A percentile compares a stretch with the other conserved stretches of the same genome.
These are phyloP conservation scores for Vimba vimba DNA, from an alignment of 2,113 vertebrate species.

Conservation along the genomic window DNA sequence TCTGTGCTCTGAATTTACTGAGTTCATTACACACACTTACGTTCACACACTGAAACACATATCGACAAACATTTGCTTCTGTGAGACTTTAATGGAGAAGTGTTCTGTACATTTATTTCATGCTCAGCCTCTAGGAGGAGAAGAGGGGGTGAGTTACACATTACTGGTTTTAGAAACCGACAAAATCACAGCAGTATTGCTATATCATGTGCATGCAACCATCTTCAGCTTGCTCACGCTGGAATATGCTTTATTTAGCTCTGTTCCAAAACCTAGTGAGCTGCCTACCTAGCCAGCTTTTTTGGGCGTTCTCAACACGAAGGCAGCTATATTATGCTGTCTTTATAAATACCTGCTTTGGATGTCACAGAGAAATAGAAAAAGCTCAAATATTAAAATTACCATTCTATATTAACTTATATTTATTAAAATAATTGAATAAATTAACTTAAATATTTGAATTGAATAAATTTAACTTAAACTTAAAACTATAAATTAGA, in stretches of 20 bases:
- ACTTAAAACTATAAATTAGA: too few species aligned
- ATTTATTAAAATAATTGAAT: too few species aligned
- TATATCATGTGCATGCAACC: constrained; percentile 59
- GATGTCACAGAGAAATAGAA: neutral
- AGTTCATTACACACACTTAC: constrained; percentile 30
- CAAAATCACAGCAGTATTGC: neutral
- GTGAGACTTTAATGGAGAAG: constrained; percentile 45
- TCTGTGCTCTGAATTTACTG: constrained; percentile 41
- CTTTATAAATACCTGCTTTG: constrained; percentile 3
- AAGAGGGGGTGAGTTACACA: constrained; percentile 91
- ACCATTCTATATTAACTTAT: neutral
- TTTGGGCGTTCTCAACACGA: neutral
- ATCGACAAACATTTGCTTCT: constrained; percentile 27
- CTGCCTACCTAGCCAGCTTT: neutral
- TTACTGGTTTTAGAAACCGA: constrained; percentile 15
- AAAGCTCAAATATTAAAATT: neutral
- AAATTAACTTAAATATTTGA: too few species aligned
- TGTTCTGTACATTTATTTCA: constrained; percentile 72
- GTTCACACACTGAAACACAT: constrained; percentile 7
- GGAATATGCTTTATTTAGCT: constrained; percentile 8
- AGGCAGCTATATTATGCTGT: neutral
- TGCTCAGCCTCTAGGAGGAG: constrained; percentile 96
- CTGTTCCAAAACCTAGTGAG: constrained; percentile 14
- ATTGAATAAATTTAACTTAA: too few species aligned
- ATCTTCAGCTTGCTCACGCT: constrained; percentile 54